phyloP scores from a whole-genome alignment of 2,888 invertebrate species.

The Diarsia rubi region DNA sequence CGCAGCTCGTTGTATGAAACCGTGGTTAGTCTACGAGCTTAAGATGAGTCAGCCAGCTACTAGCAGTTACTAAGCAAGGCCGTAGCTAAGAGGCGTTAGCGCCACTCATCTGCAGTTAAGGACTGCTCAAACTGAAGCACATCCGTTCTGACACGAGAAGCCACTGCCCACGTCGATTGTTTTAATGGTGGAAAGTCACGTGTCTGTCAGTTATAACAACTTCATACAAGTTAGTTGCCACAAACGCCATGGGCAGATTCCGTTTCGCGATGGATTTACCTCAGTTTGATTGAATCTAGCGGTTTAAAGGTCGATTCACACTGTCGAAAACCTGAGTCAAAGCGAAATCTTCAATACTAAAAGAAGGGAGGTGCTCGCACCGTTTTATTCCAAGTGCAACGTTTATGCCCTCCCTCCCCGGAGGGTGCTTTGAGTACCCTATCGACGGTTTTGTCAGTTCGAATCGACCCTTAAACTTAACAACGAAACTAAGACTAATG shows the following conservation, averaged over 20 bases:
- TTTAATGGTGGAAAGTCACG: not conserved
- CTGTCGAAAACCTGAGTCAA: conserved; percentile 13
- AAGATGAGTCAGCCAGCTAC: conserved; percentile 3
- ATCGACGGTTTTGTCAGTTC: conserved; percentile 1
- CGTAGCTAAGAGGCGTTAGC: conserved; percentile 49
- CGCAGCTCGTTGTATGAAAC: conserved; percentile 61
- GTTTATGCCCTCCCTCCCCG: too few species aligned
- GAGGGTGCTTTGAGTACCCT: not conserved
- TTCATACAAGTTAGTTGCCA: not conserved
- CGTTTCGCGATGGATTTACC: not conserved
- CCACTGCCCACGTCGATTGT: not conserved
- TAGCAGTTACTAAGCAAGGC: conserved; percentile 42
- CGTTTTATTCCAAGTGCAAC: not conserved
- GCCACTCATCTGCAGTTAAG: conserved; percentile 1
- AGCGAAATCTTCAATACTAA: not conserved
- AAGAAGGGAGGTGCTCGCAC: not conserved
- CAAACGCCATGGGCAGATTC: not conserved
- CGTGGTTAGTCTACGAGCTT: conserved; percentile 45
- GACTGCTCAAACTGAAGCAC: not conserved
- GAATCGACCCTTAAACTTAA: conserved; percentile 31
- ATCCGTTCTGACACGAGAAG: not conserved
- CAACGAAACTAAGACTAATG: conserved; percentile 43
- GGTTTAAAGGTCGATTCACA: conserved; percentile 29
- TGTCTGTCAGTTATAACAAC: not conserved
- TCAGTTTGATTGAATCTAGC: not conserved